A percentile compares a stretch with the other conserved stretches of the same genome.
phyloP scores from a whole-genome alignment of 2,888 invertebrate genomes.

The Cephalotes varians region DNA sequence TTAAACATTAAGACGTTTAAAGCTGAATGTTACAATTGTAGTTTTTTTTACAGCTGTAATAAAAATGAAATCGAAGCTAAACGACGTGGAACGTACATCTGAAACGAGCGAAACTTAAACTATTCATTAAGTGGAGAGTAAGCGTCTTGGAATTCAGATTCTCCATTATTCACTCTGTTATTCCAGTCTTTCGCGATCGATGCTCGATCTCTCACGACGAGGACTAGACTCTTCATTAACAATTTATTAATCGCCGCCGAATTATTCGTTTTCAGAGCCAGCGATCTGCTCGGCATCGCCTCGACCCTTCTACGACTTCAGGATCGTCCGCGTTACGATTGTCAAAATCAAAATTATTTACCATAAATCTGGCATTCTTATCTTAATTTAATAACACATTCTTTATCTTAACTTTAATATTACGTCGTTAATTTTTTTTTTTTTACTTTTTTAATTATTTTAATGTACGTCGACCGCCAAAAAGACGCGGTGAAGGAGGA shows the following conservation, averaged over 20 bases:
- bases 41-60: neutral
- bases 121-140: neutral
- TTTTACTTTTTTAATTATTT: conserved; percentile 21
- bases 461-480: conserved; percentile 30
- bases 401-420: conserved; percentile 24
- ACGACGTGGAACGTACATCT: neutral
- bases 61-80: neutral
- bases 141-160: neutral
- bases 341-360: conserved; percentile 33
- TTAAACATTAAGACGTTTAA: neutral
- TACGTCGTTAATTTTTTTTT: neutral
- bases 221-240: neutral
- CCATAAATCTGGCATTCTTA: neutral
- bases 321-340: conserved; percentile 24
- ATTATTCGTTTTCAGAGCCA: conserved; percentile 15
- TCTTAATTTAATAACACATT: conserved; percentile 2
- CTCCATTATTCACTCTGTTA: neutral
- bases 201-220: neutral
- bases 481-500: conserved; percentile 16
- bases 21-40: neutral
- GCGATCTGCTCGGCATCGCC: conserved; percentile 12
- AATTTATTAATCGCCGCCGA: neutral
- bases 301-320: neutral
- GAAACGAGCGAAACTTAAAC: neutral
- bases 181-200: neutral